Conservation (phyloP, 1,140 invertebrate species). For the Saccostrea echinata region DNA sequence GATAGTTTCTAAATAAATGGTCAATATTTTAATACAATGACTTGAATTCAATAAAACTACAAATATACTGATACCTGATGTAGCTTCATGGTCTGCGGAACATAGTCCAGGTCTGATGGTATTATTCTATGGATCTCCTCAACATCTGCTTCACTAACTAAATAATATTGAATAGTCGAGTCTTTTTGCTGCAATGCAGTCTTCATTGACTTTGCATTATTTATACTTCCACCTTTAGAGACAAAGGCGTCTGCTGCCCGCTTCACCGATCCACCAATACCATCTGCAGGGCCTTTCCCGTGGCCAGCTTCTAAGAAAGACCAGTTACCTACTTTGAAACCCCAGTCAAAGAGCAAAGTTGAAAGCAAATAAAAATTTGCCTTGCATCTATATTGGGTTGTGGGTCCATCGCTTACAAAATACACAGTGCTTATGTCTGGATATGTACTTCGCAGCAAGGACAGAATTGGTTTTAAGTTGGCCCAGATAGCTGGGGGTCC, state of each 20-base stretch:
- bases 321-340: slow-evolving; percentile 1
- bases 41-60: not conserved
- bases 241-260: slow-evolving; percentile 62
- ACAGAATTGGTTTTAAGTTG: slow-evolving; percentile 61
- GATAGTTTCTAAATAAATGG: not conserved
- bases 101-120: not conserved
- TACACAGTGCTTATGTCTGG: slow-evolving; percentile 56
- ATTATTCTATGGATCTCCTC: not conserved
- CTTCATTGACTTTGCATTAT: slow-evolving; percentile 3
- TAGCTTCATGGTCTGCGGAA: slow-evolving; percentile 49
- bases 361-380: slow-evolving; percentile 60
- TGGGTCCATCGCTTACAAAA: slow-evolving; percentile 67
- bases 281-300: slow-evolving; percentile 80
- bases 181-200: too few relatives aligned
- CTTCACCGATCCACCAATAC: slow-evolving; percentile 79
- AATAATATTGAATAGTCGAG: slow-evolving; percentile 36
- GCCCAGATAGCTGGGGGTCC: slow-evolving; percentile 64
- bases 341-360: not conserved
- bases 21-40: not conserved
- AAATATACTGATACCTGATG: slow-evolving; percentile 37
- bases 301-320: slow-evolving; percentile 78
- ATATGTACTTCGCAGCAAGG: slow-evolving; percentile 46
- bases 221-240: slow-evolving; percentile 37
- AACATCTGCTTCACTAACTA: slow-evolving; percentile 35
- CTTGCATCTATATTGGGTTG: slow-evolving; percentile 64